Base-by-base conservation (phyloP, 2,888 invertebrate genomes). In the Drosophila fulvimacula region DNA sequence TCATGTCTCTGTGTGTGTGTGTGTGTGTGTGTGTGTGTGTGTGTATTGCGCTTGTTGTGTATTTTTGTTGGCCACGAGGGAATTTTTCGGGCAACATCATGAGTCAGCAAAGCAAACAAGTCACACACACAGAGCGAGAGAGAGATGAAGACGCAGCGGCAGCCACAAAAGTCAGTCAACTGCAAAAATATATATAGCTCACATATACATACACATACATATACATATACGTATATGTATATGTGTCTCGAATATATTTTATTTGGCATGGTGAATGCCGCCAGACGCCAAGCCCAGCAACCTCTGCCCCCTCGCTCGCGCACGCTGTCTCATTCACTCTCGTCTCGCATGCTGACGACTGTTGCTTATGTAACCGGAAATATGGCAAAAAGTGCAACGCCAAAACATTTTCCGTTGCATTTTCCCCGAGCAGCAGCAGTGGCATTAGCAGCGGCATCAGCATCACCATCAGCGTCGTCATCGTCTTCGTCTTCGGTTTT, bases 331-430 rank as follows among this genome's bases (percentile, higher is more conserved):
- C 51, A 13, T 21, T 21, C 51, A 2, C 34, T 34, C 51, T n/a
- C 19, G 10, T 15, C 36, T 38, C 48, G 13, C 41, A 49, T 38
- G 42, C 34, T 49, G 61, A 71, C 51, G 73, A 64, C 76, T 81
- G 82, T 80, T 83, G 83, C 88, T 84, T 84, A 88, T 84, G 89
- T 83, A 84, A 84, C 89, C 83, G 83, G 83, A 84, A 88, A 88
- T 84, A 88, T 86, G 72, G 87, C 89, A 84, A 84, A 84, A 84
- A 88, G 83, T 88, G 83, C 83, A 84, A 83, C 83, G 83, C 89
- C 89, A 88, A 84, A 88, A 84, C 83, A 84, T 88, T 84, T 84
- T 78, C 89, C 87, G 78, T 83, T 82, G 89, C 87, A 86, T 78
- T 84, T 74, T 68, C 46, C 61, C 30, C 39, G 42, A 49, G 39